Evolutionary conservation across 2,888 invertebrate species (phyloP).

Genomic region (Malthinus flaveolus): DNA sequence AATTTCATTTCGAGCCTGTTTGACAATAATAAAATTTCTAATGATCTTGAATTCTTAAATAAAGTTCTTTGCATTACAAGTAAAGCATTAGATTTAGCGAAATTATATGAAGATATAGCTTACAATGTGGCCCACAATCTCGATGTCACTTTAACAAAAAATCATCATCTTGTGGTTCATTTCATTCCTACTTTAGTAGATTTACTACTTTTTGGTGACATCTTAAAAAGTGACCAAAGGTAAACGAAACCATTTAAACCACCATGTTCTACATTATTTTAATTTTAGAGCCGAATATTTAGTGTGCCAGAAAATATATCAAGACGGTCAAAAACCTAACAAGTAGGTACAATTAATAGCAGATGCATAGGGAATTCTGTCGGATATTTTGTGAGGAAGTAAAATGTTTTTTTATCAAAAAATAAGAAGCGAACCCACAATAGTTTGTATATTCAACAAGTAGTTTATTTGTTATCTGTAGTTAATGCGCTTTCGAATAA

Average conservation of each 20-base stretch:
- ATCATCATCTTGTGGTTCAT: not conserved
- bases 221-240: constrained; percentile 61
- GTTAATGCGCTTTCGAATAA: too few species aligned
- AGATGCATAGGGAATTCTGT: too few species aligned
- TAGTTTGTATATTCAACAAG: too few species aligned
- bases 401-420: too few species aligned
- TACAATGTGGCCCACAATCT: constrained; percentile 23
- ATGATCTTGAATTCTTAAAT: not conserved
- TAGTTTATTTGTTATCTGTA: too few species aligned
- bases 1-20: constrained; percentile 15
- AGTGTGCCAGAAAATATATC: constrained; percentile 31
- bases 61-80: not conserved
- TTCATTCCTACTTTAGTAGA: constrained; percentile 55
- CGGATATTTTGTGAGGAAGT: too few species aligned
- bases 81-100: constrained; percentile 16
- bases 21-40: constrained; percentile 9
- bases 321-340: too few species aligned
- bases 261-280: not conserved
- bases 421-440: too few species aligned
- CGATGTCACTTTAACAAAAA: constrained; percentile 9
- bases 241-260: constrained; percentile 37
- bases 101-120: constrained; percentile 18
- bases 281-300: constrained; percentile 44
- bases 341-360: too few species aligned
- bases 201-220: constrained; percentile 57